Conservation (phyloP, 2,888 invertebrate genomes). For the Rhabditoides inermis region DNA sequence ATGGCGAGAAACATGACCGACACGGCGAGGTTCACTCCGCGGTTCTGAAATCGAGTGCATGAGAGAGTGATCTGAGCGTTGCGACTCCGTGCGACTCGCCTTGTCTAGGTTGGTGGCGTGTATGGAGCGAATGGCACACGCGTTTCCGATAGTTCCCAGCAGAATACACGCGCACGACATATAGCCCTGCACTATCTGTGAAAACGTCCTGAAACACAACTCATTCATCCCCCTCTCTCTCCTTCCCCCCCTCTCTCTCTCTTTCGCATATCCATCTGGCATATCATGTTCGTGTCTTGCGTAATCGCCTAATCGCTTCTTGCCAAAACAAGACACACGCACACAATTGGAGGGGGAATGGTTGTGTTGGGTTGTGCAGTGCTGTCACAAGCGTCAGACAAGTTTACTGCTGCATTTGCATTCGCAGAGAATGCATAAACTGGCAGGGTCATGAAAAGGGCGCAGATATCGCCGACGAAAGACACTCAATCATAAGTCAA, state of each 20-base stretch:
- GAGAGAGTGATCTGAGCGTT: background rate
- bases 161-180: constrained; percentile 35
- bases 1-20: constrained; percentile 42
- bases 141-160: constrained; percentile 40
- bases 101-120: constrained; percentile 42
- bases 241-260: background rate
- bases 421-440: too few relatives aligned
- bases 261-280: background rate
- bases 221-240: background rate
- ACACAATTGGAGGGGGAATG: background rate
- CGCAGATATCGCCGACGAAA: too few relatives aligned
- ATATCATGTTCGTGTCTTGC: background rate
- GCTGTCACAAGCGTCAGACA: background rate
- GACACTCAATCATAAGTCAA: too few relatives aligned
- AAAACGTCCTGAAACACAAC: constrained; percentile 18
- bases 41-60: constrained; percentile 19
- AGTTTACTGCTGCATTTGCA: background rate
- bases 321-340: background rate
- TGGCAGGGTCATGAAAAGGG: too few relatives aligned
- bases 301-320: background rate
- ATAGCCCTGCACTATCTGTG: constrained; percentile 35
- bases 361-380: background rate
- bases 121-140: constrained; percentile 35
- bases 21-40: constrained; percentile 43
- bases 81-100: constrained; percentile 2